These are phyloP conservation scores for Mechanitis messenoides DNA, from an alignment of 2,888 invertebrate genomes.

Conservation along the genomic window DNA sequence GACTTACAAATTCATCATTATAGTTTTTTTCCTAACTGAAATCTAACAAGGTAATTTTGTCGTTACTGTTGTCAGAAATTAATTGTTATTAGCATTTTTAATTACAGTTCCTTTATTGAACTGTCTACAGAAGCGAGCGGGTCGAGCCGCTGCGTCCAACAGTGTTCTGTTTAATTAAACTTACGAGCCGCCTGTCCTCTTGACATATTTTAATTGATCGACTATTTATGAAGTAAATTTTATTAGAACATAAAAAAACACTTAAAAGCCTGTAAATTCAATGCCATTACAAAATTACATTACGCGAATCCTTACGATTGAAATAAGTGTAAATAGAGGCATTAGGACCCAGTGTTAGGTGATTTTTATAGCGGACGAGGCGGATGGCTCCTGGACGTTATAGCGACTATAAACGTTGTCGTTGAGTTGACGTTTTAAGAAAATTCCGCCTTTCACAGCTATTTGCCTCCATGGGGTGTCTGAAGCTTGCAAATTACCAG, in stretches of 20 bases:
- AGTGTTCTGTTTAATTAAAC: constrained; percentile 64
- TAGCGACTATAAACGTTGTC: constrained; percentile 64
- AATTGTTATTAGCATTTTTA: constrained; percentile 65
- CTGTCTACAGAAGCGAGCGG: constrained; percentile 38
- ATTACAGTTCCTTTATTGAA: constrained; percentile 57
- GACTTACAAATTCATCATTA: no score
- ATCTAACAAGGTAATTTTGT: constrained; percentile 41
- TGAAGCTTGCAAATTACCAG: constrained; percentile 64
- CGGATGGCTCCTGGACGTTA: constrained; percentile 64
- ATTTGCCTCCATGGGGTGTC: constrained; percentile 35
- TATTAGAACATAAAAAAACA: constrained; percentile 1
- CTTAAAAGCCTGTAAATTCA: constrained; percentile 24
- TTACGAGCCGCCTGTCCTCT: constrained; percentile 37
- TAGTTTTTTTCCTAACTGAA: constrained; percentile 3
- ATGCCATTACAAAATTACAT: constrained; percentile 33
- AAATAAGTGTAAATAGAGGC: constrained; percentile 26
- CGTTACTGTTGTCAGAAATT: constrained; percentile 53
- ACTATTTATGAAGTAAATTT: constrained; percentile 10
- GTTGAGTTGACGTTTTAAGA: constrained; percentile 65
- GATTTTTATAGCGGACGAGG: constrained; percentile 63
- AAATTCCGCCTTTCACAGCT: constrained; percentile 46
- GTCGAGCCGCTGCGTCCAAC: constrained; percentile 36
- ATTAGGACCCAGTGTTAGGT: constrained; percentile 39
- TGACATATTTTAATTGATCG: constrained; percentile 28
- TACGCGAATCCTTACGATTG: constrained; percentile 19